Conservation (phyloP, 2,797 vertebrate species). For the Tangara arthus region DNA sequence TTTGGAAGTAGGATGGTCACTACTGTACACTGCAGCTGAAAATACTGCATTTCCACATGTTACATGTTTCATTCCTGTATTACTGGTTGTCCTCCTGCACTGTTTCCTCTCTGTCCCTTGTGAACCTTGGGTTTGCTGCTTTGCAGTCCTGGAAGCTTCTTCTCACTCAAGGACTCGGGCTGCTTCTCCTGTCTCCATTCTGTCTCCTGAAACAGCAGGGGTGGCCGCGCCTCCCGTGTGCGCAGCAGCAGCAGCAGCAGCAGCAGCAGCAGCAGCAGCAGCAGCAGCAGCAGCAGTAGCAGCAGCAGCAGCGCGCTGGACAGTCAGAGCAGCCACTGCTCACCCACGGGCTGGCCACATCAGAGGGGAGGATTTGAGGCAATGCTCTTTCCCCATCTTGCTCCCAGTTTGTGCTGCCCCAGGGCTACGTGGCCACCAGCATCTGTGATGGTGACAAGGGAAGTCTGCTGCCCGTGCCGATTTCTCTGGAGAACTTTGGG, state of each 20-base stretch:
- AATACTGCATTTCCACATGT: background rate
- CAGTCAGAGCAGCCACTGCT: fast-evolving
- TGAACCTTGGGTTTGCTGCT: background rate
- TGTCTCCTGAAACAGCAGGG: fast-evolving
- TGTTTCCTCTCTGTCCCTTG: background rate
- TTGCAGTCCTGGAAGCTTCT: background rate
- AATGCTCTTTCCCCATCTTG: fast-evolving
- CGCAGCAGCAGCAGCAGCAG: fast-evolving
- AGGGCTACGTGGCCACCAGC: fast-evolving
- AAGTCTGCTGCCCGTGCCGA: fast-evolving
- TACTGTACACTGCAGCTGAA: background rate
- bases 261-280: no score
- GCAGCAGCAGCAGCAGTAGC: no score
- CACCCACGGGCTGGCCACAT: fast-evolving
- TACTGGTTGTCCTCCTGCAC: background rate
- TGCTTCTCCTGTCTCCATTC: background rate
- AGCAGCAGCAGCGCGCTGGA: fast-evolving
- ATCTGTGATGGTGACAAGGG: background rate
- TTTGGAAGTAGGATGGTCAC: background rate
- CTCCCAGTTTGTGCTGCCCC: background rate
- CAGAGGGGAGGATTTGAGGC: background rate
- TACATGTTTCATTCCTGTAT: background rate
- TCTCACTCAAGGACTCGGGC: fast-evolving
- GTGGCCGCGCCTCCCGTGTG: fast-evolving
- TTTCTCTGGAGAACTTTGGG: background rate